Conservation (phyloP, 2,797 vertebrate genomes). For the Chaetophractus vellerosus region DNA sequence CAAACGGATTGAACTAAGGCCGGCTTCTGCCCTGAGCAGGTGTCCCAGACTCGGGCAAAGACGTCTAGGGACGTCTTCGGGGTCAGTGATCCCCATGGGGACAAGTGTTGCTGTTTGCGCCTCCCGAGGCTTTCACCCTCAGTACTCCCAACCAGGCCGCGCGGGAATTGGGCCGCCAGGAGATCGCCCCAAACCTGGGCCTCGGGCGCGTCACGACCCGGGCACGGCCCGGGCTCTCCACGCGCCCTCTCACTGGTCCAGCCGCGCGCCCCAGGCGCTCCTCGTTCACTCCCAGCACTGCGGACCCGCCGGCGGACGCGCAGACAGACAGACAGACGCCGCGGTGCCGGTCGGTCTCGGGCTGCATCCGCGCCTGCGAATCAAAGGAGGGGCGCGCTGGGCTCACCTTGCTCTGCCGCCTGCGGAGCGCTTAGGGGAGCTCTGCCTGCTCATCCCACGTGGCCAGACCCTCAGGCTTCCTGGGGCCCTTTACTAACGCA, state of each 20-base stretch:
- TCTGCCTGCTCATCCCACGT: neutral
- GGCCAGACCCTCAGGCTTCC: neutral
- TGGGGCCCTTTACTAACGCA: neutral
- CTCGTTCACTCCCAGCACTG: slow-evolving; percentile 29
- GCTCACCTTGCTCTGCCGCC: neutral
- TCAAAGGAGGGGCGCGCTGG: slow-evolving; percentile 50
- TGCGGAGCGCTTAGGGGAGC: neutral
- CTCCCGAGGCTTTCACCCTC: neutral
- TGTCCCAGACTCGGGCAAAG: neutral
- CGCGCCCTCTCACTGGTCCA: neutral
- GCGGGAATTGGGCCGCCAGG: neutral
- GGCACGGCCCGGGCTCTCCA: neutral
- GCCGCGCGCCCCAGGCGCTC: neutral
- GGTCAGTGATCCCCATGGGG: accelerated
- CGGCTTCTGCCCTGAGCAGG: slow-evolving; percentile 5
- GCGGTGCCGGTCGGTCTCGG: slow-evolving; percentile 63
- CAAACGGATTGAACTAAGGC: accelerated
- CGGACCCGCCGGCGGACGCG: neutral
- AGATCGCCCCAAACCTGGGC: accelerated
- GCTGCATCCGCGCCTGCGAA: neutral
- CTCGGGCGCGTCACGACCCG: neutral
- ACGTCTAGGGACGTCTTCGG: neutral
- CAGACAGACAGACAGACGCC: slow-evolving; percentile 78
- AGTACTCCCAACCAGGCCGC: accelerated
- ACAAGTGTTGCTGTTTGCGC: neutral